A percentile compares a stretch with the other conserved stretches of the same genome.
These are phyloP conservation scores for Xanthorhoe spadicearia DNA, from an alignment of 2,888 invertebrate species.

Conservation along the genomic window DNA sequence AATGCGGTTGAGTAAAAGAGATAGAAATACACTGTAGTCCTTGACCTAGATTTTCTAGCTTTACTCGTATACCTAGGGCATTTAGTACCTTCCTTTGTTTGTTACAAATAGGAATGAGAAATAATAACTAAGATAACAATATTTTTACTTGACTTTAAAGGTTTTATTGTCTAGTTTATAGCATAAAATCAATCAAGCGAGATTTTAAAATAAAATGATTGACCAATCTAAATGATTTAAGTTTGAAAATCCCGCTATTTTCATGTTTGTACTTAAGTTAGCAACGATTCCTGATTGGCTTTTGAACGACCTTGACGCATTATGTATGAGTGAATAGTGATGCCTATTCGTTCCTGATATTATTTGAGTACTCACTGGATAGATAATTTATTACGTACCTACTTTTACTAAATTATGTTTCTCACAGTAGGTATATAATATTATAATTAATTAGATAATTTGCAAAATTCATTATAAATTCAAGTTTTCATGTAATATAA, in stretches of 20 bases:
- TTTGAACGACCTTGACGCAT: conserved; percentile 71
- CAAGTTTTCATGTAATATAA: too few species aligned
- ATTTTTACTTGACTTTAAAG: neutral
- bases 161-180: neutral
- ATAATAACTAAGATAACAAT: neutral
- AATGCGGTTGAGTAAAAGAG: conserved; percentile 55
- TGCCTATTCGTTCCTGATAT: conserved; percentile 37
- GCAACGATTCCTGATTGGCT: conserved; percentile 59
- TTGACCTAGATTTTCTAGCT: conserved; percentile 59
- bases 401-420: too few species aligned
- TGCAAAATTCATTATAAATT: too few species aligned
- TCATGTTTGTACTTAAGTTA: conserved; percentile 57
- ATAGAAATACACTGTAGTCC: conserved; percentile 53
- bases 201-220: neutral
- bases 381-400: too few species aligned
- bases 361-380: neutral
- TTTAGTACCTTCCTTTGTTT: neutral
- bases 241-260: conserved; percentile 51
- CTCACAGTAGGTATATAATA: too few species aligned
- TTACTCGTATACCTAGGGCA: conserved; percentile 10
- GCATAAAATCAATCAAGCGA: neutral
- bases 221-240: neutral
- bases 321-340: conserved; percentile 70
- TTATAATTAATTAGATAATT: too few species aligned
- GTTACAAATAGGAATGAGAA: neutral